These are phyloP conservation scores for Temnothorax curvispinosus DNA, from an alignment of 1,140 invertebrate species.

Conservation along the genomic window DNA sequence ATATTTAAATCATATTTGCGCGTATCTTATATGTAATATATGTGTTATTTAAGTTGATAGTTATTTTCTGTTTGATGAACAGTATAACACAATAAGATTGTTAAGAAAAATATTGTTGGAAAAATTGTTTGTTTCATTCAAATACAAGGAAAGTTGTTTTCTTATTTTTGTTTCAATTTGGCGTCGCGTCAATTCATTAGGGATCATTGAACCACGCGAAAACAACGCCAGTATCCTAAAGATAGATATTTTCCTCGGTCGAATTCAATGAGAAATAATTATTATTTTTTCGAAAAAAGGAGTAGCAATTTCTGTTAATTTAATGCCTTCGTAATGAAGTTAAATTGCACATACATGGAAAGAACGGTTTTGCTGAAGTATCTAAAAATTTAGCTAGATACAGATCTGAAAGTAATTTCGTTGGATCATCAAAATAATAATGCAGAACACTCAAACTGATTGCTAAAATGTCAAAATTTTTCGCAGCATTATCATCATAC, in stretches of 20 bases:
- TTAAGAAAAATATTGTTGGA: neutral
- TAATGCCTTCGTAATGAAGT: neutral
- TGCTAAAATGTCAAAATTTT: too few species aligned
- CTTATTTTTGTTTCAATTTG: neutral
- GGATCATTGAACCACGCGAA: neutral
- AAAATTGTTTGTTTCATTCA: neutral
- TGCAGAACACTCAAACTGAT: too few species aligned
- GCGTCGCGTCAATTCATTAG: neutral
- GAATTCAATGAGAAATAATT: neutral
- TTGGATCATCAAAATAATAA: too few species aligned
- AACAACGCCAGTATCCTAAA: slow-evolving; percentile 2
- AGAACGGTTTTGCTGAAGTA: too few species aligned
- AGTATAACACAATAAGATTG: neutral
- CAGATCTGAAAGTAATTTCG: too few species aligned
- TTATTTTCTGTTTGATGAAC: neutral
- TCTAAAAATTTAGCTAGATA: too few species aligned
- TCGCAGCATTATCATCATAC: too few species aligned
- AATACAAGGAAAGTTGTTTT: neutral
- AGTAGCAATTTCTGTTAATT: neutral
- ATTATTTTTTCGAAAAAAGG: neutral
- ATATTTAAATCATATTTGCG: neutral
- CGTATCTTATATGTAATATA: neutral
- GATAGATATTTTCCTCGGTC: neutral
- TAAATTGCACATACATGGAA: neutral
- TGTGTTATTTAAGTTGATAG: neutral